These are phyloP conservation scores for Jordanella pulchra DNA, from an alignment of 2,797 vertebrate genomes.

Conservation along the genomic window DNA sequence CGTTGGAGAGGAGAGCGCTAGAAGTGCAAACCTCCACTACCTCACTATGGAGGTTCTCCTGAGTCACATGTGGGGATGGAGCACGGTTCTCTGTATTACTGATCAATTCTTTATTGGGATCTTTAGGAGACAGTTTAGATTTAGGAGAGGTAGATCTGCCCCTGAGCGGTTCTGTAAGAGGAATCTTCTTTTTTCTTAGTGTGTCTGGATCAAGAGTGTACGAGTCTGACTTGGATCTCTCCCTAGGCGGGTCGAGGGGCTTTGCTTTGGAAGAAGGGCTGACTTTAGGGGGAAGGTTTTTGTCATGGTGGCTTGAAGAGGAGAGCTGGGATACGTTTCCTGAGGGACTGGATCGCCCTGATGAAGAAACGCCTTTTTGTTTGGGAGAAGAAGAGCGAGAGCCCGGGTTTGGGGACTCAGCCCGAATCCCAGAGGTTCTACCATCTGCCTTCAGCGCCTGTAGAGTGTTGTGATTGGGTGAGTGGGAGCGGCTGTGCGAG, in stretches of 20 bases:
- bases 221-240: conserved; percentile 97
- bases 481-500: conserved; percentile 95
- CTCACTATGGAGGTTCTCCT: conserved; percentile 97
- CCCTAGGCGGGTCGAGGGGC: conserved; percentile 93
- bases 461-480: conserved; percentile 97
- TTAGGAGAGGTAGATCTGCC: conserved; percentile 97
- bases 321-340: conserved; percentile 87
- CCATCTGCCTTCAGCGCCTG: conserved; percentile 95
- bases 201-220: conserved; percentile 97
- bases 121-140: conserved; percentile 89
- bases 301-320: conserved; percentile 88
- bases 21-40: conserved; percentile 97
- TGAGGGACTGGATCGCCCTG: conserved; percentile 86
- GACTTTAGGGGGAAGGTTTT: conserved; percentile 88
- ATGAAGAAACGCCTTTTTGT: conserved; percentile 85
- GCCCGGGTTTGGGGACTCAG: conserved; percentile 93
- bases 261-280: conserved; percentile 88
- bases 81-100: conserved; percentile 87
- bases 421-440: conserved; percentile 84
- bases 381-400: conserved; percentile 94
- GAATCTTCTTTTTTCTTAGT: conserved; percentile 94
- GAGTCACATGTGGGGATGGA: conserved; percentile 95
- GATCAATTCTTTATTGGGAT: conserved; percentile 78
- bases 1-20: conserved; percentile 90
- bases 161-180: conserved; percentile 91